Evolutionary conservation across 1,140 invertebrate species (phyloP), one percentile per base, ranked within the genome.

Genomic region (Agraylea sexmaculata): DNA sequence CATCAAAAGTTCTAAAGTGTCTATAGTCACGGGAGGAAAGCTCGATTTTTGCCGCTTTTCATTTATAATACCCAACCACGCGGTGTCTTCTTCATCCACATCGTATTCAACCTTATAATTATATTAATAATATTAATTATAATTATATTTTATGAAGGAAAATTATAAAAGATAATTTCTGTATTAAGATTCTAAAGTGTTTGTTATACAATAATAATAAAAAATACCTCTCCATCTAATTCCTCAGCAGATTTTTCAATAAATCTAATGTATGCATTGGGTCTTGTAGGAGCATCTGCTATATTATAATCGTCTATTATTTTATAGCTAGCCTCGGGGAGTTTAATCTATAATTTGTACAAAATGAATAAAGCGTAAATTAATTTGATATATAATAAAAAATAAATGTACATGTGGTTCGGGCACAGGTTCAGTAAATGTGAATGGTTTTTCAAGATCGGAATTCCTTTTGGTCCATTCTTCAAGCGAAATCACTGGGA

Each of bases 211-310:
- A 21, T 7, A 25, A 34, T 21, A 41, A 38, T 38, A 32, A 27
- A 19, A 38, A 35, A 35, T 50, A 58, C 57, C 53, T 89, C 84
- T 45, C 80, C 83, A 67, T 96, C 91, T 28, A 96, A 66, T 60
- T 97, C 92, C 61, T 98, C 92, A 4, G 78, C 75, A 30, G 87
- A 87, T 54, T 91, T 89, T 59, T 98, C 93, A 57, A 96, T 93
- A 60, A 93, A 96, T 49, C 87, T 70, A 27, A 83, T 80, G 56
- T 90, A 92, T 8, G 82, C 78, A 60, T 82, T 78, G 5, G 83
- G 80, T 47, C 81, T 65, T 2, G 80, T 64, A 43, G 87, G 80
- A 7, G 85, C 85, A 64, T 88, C 83, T 47, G 77, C 74, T 43
- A 86, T 77, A 51, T 74, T 70, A 58, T 87, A 88, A 54, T 82